Base-by-base conservation (phyloP, 2,113 vertebrate species). In the Gila orcuttii region DNA sequence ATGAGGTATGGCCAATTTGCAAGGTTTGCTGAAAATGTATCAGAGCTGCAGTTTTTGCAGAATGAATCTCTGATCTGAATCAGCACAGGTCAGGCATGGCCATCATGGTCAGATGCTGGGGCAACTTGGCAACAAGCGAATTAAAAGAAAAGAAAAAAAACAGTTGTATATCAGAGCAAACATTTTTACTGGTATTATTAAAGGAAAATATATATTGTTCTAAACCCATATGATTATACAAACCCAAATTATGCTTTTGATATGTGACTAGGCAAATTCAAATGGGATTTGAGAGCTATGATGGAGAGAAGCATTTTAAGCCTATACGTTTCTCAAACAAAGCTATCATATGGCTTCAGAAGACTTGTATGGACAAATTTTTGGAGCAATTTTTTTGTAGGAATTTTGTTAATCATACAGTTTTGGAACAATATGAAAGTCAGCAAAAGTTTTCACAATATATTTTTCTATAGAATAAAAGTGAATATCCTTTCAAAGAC, bases 1-100 rank as follows among this genome's bases (percentile, higher is more conserved):
- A 25, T 76, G 19, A 66, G 33, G 74, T 50, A 52, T 68, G 59
- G 83, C 42, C 74, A 66, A 69, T 82, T 82, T 78, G 76, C 52
- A 59, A 25, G 76, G 76, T 57, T 59, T 57, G 19, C 50, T 78
- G 57, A 80, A 62, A 80, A 80, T 64, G 57, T 42, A 55, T 57
- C 47, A 10, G 17, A 57, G 50, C 45, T 78, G 50, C 50, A 57
- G 50, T 57, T 78, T 73, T 74, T 47, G 39, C 42, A 74, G 23
- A 74, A 42, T 74, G 42, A 47, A 25, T 74, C 19, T 74, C 10
- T 74, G 23, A 47, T 74, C 23, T 45, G 71, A 47, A 74, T 74
- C 42, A 47, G 42, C 42, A 74, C 71, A 74, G 25, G 74, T 77
- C 74, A 55, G 47, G 12, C 15, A 55, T 77, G 28, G 52, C n/a